Base-by-base conservation (phyloP, 2,113 vertebrate genomes). In the Canis aureus region DNA sequence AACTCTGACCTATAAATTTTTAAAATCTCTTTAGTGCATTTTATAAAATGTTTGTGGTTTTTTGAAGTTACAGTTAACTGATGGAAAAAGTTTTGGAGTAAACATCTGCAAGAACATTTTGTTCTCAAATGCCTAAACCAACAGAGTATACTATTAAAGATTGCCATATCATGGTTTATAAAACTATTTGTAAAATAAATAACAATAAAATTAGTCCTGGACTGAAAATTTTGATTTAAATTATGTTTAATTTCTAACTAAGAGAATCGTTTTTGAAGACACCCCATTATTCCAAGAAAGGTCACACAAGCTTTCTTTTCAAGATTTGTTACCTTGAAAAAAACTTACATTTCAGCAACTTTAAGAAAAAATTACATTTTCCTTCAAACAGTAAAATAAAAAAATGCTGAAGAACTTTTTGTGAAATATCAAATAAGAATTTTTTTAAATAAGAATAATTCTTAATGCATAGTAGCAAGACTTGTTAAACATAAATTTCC, bases 141-240 rank as follows among this genome's bases (percentile, higher is more conserved):
- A 83, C 53, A 96, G 66, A 81, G 80, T 90, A 66, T 51, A 66
- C n/a, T 86, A 0, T 11, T 74, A 67, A 67, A 87, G n/a, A 85
- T 49, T 93, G 38, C 92, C 55, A 86, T 60, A 71, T 43, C 51
- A 81, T 84, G 69, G 11, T 73, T 97, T 73, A 92, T 79, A 59
- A 97, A 94, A 27, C 29, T 91, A 64, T 53, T 69, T 82, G 38
- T 67, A 69, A 92, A 89, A 27, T 97, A 38, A 89, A 49, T 96
- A 16, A 88, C 1, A 84, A 12, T 27, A 8, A 9, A 19, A 1
- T 59, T 80, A 69, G 35, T 69, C 71, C 38, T 53, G 0, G 19
- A 62, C 2, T 92, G 71, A 53, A 86, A 94, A 86, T 38, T 69
- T 62, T 60, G 8, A 66, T 92, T 43, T 5, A 94, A 91, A 55